Evolutionary conservation across 2,797 vertebrate species (phyloP).

Genomic region (Sebastiscus tertius): DNA sequence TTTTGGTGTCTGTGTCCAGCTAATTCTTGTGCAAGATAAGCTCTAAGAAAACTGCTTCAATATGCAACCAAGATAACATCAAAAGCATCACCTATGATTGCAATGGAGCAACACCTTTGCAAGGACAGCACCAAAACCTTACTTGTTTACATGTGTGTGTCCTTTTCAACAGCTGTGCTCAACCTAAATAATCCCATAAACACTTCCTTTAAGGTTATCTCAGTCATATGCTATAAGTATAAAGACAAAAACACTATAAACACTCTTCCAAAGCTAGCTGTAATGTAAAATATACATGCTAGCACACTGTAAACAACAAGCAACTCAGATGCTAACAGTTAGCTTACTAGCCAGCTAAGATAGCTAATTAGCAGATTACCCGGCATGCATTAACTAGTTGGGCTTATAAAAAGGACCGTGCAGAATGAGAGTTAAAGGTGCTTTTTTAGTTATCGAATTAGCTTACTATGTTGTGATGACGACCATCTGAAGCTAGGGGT

Average conservation of each 20-base stretch:
- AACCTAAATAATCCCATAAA: background rate
- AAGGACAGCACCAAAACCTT: background rate
- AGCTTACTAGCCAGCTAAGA: conserved; percentile 29
- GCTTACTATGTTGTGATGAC: background rate
- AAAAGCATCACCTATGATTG: background rate
- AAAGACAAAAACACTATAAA: background rate
- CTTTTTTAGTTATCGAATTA: background rate
- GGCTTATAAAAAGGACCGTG: background rate
- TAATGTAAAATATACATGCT: background rate
- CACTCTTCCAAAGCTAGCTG: background rate
- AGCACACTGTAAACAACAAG: conserved; percentile 56
- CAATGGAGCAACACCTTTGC: background rate
- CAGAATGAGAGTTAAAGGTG: background rate
- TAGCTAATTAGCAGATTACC: conserved; percentile 48
- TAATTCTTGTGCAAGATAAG: background rate
- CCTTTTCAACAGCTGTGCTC: background rate
- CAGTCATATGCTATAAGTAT: background rate
- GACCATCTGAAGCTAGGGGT: conserved; percentile 29
- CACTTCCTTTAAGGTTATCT: background rate
- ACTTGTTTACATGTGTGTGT: conserved; percentile 41
- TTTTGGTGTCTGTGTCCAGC: conserved; percentile 6
- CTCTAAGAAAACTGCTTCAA: background rate
- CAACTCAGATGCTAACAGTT: background rate
- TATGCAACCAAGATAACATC: background rate
- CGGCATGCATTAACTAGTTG: conserved; percentile 6